Conservation (phyloP, 1,140 invertebrate genomes). For the Aphelenchoides fujianensis region DNA sequence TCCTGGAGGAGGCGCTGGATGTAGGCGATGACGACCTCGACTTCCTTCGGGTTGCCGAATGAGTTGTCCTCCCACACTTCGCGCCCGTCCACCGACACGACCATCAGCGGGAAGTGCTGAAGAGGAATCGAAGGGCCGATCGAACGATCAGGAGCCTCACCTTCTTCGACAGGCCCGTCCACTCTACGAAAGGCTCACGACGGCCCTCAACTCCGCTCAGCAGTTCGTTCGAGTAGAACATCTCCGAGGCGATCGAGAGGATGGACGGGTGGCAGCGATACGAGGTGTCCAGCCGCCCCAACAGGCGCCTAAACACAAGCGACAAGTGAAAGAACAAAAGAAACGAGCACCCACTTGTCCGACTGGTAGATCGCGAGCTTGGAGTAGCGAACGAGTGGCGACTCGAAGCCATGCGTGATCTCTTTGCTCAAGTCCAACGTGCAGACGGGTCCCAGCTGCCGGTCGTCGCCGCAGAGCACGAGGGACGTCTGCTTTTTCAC, state of each 20-base stretch:
- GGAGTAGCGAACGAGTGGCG: slow-evolving; percentile 9
- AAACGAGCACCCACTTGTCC: not conserved
- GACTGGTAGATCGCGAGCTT: not conserved
- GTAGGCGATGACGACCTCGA: not conserved
- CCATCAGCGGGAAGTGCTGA: slow-evolving; percentile 12
- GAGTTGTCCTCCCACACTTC: not conserved
- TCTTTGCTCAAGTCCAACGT: slow-evolving; percentile 1
- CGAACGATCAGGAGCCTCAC: slow-evolving; percentile 13
- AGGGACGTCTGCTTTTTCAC: slow-evolving; percentile 3
- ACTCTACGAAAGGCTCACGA: not conserved
- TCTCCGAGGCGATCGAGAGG: not conserved
- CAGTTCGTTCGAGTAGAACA: slow-evolving; percentile 13
- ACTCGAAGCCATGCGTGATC: slow-evolving; percentile 6
- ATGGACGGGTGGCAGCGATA: slow-evolving; percentile 17
- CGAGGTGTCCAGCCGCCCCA: not conserved
- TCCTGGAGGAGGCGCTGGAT: not conserved
- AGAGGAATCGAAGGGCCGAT: too few relatives aligned
- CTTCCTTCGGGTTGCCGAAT: not conserved
- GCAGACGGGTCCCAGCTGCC: slow-evolving; percentile 5
- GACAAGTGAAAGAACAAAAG: slow-evolving; percentile 1
- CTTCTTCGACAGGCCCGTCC: slow-evolving; percentile 4
- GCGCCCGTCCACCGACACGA: not conserved
- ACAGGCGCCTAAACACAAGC: not conserved
- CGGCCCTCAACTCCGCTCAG: too few relatives aligned
- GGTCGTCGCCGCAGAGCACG: slow-evolving; percentile 12